Evolutionary conservation across 2,113 vertebrate genomes (phyloP).

Genomic region (Austrofundulus limnaeus): DNA sequence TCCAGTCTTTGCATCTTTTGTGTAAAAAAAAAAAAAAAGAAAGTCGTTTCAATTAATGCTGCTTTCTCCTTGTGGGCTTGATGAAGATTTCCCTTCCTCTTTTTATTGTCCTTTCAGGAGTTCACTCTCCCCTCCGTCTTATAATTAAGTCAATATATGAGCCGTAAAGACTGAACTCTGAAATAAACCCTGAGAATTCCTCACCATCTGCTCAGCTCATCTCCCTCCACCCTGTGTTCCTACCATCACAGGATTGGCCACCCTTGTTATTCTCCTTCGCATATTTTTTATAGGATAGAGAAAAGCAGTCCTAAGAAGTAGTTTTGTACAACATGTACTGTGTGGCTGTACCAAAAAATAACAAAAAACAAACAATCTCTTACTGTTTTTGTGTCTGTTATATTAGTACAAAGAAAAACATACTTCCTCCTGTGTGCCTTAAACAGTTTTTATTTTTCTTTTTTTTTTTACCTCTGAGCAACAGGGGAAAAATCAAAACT

Average conservation of each 20-base stretch:
- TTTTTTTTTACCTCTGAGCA: conserved; percentile 33
- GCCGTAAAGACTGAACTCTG: conserved; percentile 73
- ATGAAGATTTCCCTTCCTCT: conserved; percentile 69
- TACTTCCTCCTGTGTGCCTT: conserved; percentile 3
- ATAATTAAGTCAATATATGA: conserved; percentile 78
- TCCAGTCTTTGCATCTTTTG: conserved; percentile 17
- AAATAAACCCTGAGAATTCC: conserved; percentile 70
- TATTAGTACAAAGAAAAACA: conserved; percentile 5
- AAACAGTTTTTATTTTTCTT: conserved; percentile 7
- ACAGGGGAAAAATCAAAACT: conserved; percentile 28
- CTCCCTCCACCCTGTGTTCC: conserved; percentile 35
- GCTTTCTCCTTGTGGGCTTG: conserved; percentile 52
- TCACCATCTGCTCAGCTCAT: conserved; percentile 67
- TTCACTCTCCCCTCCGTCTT: conserved; percentile 69
- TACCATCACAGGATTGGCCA: conserved; percentile 33
- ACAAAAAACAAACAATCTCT: neutral
- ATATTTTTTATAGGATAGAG: conserved; percentile 43
- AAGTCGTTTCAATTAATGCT: conserved; percentile 52
- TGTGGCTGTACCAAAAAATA: neutral
- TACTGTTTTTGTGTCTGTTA: conserved; percentile 11
- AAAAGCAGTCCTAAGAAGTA: conserved; percentile 11
- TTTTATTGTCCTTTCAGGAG: conserved; percentile 69
- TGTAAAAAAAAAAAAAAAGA: conserved; percentile 36
- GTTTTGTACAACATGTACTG: conserved; percentile 5
- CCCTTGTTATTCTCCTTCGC: conserved; percentile 34